These are phyloP conservation scores for Telenomus remus DNA, from an alignment of 1,140 invertebrate genomes.

Conservation along the genomic window DNA sequence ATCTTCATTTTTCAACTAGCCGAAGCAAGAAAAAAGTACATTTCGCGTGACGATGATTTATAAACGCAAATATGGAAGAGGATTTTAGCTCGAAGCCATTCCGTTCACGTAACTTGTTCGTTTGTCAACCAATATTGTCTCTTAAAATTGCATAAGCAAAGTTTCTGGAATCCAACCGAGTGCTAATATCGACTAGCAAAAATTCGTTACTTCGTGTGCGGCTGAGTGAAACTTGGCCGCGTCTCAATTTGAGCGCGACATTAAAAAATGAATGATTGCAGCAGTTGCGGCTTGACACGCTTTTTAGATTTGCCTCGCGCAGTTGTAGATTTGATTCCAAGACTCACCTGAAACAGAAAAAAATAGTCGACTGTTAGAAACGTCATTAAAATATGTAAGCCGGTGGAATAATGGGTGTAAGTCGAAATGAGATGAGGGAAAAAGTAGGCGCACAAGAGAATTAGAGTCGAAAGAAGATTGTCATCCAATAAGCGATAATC, in stretches of 20 bases:
- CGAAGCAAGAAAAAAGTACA: too few relatives aligned
- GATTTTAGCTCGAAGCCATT: too few relatives aligned
- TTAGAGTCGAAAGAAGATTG: conserved; percentile 27
- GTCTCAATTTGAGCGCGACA: conserved; percentile 42
- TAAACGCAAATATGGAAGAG: too few relatives aligned
- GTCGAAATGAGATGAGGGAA: background rate
- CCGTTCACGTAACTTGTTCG: too few relatives aligned
- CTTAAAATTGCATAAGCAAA: too few relatives aligned
- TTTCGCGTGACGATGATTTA: too few relatives aligned
- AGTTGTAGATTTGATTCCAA: background rate
- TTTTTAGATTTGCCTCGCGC: conserved; percentile 38
- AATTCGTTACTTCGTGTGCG: conserved; percentile 18
- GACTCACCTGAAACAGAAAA: conserved; percentile 60
- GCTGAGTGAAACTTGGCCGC: conserved; percentile 19
- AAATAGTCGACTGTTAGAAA: conserved; percentile 35
- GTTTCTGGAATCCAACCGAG: too few relatives aligned
- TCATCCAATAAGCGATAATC: conserved; percentile 43
- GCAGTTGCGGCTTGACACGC: conserved; percentile 44
- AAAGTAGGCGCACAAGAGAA: conserved; percentile 9
- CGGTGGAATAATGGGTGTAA: too few relatives aligned
- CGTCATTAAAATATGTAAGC: background rate
- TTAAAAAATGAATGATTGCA: conserved; percentile 46
- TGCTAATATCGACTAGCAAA: too few relatives aligned
- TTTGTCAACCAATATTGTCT: too few relatives aligned
- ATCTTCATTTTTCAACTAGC: too few relatives aligned